Conservation (phyloP, 2,797 vertebrate species). For the Prunella strophiata region DNA sequence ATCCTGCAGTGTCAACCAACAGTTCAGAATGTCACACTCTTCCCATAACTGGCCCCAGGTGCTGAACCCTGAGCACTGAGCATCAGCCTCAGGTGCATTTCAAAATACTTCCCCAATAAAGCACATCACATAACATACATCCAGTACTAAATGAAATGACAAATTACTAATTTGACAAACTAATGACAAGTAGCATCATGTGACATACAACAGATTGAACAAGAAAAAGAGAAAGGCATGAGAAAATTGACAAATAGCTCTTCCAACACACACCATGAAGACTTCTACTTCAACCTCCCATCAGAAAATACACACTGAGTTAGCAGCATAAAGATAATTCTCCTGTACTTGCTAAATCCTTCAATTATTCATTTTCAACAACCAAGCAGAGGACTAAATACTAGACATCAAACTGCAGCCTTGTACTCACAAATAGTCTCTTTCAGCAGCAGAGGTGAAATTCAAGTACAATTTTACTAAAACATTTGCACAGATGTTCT, state of each 20-base stretch:
- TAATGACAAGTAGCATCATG: not conserved
- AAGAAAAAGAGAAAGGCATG: not conserved
- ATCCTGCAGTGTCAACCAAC: fast-evolving
- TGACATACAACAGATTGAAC: not conserved
- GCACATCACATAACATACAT: fast-evolving
- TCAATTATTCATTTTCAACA: not conserved
- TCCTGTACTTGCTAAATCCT: not conserved
- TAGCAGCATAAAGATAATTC: not conserved
- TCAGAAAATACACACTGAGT: not conserved
- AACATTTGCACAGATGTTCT: not conserved
- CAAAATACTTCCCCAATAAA: not conserved
- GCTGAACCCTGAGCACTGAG: not conserved
- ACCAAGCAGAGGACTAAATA: not conserved
- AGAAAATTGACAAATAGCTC: not conserved
- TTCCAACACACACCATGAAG: not conserved
- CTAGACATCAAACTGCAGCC: not conserved
- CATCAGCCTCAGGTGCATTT: not conserved
- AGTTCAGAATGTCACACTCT: not conserved
- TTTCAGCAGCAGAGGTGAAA: not conserved
- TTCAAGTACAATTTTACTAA: not conserved
- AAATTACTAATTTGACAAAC: too few relatives aligned
- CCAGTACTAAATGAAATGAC: not conserved
- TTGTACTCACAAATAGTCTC: not conserved
- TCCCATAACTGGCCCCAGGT: not conserved
- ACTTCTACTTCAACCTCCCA: not conserved